These are phyloP conservation scores for Drosophila varians DNA, from an alignment of 1,140 invertebrate species.

Conservation along the genomic window DNA sequence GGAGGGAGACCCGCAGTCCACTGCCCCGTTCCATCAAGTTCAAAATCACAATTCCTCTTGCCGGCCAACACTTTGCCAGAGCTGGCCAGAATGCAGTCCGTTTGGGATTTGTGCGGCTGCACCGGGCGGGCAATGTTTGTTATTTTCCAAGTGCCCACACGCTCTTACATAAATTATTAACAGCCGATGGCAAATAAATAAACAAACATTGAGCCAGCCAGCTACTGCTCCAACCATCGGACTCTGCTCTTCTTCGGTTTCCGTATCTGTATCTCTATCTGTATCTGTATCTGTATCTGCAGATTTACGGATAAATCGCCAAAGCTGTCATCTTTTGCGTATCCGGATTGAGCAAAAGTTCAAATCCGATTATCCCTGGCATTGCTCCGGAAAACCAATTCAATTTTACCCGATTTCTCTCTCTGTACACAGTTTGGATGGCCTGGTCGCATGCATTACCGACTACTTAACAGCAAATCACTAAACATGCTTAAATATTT, in stretches of 20 bases:
- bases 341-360: conserved; percentile 38
- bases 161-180: conserved; percentile 81
- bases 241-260: conserved; percentile 19
- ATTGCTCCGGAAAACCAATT: conserved; percentile 37
- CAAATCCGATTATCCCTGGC: conserved; percentile 41
- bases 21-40: conserved; percentile 31
- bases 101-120: conserved; percentile 12
- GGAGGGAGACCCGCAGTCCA: conserved; percentile 5
- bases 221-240: conserved; percentile 37
- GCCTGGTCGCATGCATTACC: conserved; percentile 54
- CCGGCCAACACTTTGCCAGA: conserved; percentile 27
- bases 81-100: conserved; percentile 2
- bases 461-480: conserved; percentile 81
- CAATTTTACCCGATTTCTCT: background rate
- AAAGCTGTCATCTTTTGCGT: conserved; percentile 69
- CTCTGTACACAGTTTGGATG: conserved; percentile 4
- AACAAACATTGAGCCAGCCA: conserved; percentile 62
- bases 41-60: conserved; percentile 52
- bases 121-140: conserved; percentile 60
- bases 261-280: conserved; percentile 7
- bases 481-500: conserved; percentile 81
- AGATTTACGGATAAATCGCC: conserved; percentile 51
- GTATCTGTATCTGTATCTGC: conserved; percentile 12
- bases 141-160: conserved; percentile 79
- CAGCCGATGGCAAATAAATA: conserved; percentile 79